Evolutionary conservation across 2,113 vertebrate species (phyloP), one percentile per base, ranked within the genome.

Genomic region (Brachionichthys hirsutus): DNA sequence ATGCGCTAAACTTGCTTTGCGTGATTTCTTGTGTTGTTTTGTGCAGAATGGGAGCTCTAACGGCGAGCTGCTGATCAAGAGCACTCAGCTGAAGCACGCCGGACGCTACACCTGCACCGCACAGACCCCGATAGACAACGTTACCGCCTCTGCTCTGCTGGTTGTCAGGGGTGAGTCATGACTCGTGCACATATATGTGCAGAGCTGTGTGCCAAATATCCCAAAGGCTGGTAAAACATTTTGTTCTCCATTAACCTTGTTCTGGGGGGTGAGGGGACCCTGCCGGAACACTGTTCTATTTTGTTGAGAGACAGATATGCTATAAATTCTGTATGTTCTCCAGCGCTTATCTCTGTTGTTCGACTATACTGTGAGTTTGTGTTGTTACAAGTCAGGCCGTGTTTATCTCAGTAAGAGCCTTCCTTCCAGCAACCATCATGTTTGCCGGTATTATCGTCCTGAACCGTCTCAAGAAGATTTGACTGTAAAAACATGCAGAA

Each of bases 71-170:
- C 76, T 93, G 56, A 96, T 99, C 49, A 94, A 92, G 61, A 93
- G 93, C 0, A 90, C 92, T 3, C 96, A 98, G 80, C 89, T 99
- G 77, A 93, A 91, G 34, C 97, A 98, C 0, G 93, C 94, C 0
- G 97, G 97, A 20, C 92, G 88, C 52, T 99, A 98, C 85, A 94
- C 78, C 0, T 99, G 97, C 87, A 95, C 92, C 0, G 96, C 95
- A 4, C 94, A 99, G 86, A 98, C 97, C 0, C 92, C 95, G 13
- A 95, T 98, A 67, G 97, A 99, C 89, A 95, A 97, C 41, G 89
- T 94, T 4, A 93, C 94, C 0, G 93, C 93, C 30, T 94, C 94
- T 0, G 97, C 97, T 34, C 91, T 93, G 73, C 92, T 99, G 53
- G 92, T 98, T 22, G 96, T 99, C 46, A 90, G 97, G 93, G 97